These are phyloP conservation scores for Chloebia gouldiae DNA, from an alignment of 2,113 vertebrate genomes.

Conservation along the genomic window DNA sequence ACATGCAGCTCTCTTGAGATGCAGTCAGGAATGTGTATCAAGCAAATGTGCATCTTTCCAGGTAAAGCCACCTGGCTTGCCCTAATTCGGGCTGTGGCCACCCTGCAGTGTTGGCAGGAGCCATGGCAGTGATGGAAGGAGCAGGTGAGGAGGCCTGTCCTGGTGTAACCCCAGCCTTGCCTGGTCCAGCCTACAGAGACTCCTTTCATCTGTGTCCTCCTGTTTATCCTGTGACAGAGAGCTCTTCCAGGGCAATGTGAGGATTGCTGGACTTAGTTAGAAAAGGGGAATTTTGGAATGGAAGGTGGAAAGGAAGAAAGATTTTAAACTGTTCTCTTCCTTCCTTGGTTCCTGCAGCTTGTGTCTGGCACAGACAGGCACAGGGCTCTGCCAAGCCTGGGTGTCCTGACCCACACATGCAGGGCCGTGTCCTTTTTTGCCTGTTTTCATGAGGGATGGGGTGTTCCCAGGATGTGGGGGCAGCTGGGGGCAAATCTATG, in stretches of 20 bases:
- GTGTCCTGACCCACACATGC: fast-evolving
- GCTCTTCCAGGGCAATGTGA: neutral
- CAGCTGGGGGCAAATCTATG: neutral
- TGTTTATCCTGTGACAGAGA: neutral
- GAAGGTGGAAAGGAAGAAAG: neutral
- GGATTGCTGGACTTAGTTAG: neutral
- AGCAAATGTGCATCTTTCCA: neutral
- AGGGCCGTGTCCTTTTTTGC: fast-evolving
- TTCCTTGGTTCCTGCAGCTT: neutral
- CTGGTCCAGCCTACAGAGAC: neutral
- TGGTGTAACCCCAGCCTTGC: neutral
- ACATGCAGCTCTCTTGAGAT: neutral
- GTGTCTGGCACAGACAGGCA: neutral
- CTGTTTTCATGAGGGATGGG: neutral
- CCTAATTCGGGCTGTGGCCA: fast-evolving
- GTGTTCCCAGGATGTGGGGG: fast-evolving
- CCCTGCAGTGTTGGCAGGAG: neutral
- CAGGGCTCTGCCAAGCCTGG: neutral
- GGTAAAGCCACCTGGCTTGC: neutral
- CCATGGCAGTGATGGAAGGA: neutral
- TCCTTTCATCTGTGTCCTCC: neutral
- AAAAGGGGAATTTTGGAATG: neutral
- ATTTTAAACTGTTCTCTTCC: neutral
- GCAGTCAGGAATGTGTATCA: neutral
- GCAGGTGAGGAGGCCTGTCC: neutral